Conservation (phyloP, 92 coral and sea anemone genomes). For the Virgularia gustaviana region DNA sequence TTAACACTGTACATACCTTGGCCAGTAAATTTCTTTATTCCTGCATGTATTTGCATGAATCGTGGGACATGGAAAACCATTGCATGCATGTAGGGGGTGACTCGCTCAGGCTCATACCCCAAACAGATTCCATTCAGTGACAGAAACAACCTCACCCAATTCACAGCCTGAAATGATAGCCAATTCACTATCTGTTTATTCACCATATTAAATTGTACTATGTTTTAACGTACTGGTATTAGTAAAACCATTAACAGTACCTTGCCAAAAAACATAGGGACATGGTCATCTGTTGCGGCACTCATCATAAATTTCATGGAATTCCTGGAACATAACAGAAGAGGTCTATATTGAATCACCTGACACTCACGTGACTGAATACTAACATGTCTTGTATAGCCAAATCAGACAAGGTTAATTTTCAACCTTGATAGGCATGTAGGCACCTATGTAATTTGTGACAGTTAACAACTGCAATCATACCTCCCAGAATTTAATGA, state of each 20-base stretch:
- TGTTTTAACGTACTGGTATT: too few species aligned
- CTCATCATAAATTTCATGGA: constrained; percentile 46
- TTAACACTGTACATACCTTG: too few species aligned
- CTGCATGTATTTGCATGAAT: constrained; percentile 45
- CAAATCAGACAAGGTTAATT: too few species aligned
- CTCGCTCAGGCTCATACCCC: constrained; percentile 16
- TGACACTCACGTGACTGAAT: too few species aligned
- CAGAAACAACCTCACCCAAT: constrained; percentile 17
- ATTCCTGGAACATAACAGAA: constrained; percentile 33
- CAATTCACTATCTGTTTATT: too few species aligned
- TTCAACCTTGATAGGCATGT: too few species aligned
- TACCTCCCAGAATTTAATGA: constrained; percentile 54
- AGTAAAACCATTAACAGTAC: too few species aligned
- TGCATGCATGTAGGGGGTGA: constrained; percentile 65
- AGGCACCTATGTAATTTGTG: too few species aligned
- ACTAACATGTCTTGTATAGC: too few species aligned
- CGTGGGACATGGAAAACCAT: constrained; percentile 57
- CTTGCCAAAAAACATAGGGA: constrained; percentile 10
- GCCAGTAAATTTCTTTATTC: constrained; percentile 58
- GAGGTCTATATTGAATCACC: too few species aligned
- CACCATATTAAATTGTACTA: too few species aligned
- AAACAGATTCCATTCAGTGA: not conserved
- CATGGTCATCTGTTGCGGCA: constrained; percentile 47
- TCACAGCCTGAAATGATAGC: constrained; percentile 11
- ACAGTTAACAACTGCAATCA: not conserved